A percentile compares a stretch with the other conserved stretches of the same genome.
These are phyloP conservation scores for Danio choprae DNA, from an alignment of 2,797 vertebrate genomes.

Conservation along the genomic window DNA sequence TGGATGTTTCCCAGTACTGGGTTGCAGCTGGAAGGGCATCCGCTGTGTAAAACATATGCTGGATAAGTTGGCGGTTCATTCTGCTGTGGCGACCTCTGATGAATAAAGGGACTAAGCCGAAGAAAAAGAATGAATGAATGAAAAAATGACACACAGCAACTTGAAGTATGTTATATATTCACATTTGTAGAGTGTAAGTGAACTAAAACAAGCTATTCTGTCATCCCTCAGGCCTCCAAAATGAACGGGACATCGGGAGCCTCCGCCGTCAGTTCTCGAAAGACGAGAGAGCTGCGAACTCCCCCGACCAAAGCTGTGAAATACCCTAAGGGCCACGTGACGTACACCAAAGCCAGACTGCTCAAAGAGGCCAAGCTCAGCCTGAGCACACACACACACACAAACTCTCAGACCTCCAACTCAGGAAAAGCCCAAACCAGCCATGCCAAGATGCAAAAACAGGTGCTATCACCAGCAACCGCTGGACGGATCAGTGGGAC, in stretches of 20 bases:
- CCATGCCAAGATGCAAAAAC: constrained; percentile 99
- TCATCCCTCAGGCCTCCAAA: constrained; percentile 86
- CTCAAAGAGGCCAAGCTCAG: constrained; percentile 99
- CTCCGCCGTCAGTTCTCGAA: constrained; percentile 92
- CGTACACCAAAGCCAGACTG: constrained; percentile 99
- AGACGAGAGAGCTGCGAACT: constrained; percentile 90
- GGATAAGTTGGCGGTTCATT: too few relatives aligned
- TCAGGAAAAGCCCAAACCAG: constrained; percentile 99
- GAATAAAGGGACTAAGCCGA: too few relatives aligned
- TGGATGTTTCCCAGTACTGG: too few relatives aligned
- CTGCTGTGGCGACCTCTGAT: too few relatives aligned
- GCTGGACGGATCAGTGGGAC: constrained; percentile 86
- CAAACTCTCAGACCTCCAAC: constrained; percentile 82
- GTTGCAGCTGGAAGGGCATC: too few relatives aligned
- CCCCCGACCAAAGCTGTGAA: constrained; percentile 99
- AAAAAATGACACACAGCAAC: background rate
- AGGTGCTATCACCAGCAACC: constrained; percentile 92
- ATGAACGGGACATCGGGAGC: constrained; percentile 91
- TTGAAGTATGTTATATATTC: background rate
- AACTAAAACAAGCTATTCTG: background rate
- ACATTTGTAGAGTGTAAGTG: background rate
- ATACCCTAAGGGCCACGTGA: constrained; percentile 99
- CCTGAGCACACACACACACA: constrained; percentile 86
- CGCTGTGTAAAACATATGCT: too few relatives aligned
- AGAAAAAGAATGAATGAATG: too few relatives aligned